Evolutionary conservation across 2,113 vertebrate genomes (phyloP), one percentile per base, ranked within the genome.

Genomic region (Psittacara wagleri): DNA sequence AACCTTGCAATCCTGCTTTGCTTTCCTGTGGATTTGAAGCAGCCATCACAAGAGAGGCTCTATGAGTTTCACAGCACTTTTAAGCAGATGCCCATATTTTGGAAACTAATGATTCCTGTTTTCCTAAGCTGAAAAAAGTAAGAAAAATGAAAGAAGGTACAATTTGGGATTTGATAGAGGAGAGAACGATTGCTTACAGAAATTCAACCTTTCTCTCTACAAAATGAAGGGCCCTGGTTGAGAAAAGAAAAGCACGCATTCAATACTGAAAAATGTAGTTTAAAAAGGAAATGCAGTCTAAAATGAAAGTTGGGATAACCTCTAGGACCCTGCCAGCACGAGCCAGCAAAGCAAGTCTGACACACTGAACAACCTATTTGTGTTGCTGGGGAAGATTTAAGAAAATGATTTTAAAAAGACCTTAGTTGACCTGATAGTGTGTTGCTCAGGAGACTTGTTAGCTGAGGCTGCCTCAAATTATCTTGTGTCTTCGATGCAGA

Each of bases 391-490:
- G 55, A 91, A 90, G 92, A 49, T 66, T 12, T 10, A 89, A 77
- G 78, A 84, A 86, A 95, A 88, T 61, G 13, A 86, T 94, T 82
- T 96, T 92, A 73, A 95, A 89, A 96, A 97, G 90, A 95, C 77
- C 82, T 54, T 69, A 86, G 64, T 97, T 97, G 91, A 98, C 97
- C 97, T 98, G 97, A 97, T 95, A 98, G 97, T 43, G 92, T 72
- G 75, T 97, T 98, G 98, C 98, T 98, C 74, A 98, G 97, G 70
- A 98, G 98, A 97, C 92, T 98, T 88, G 98, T 95, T 83, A 98
- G 95, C 86, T 99, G 98, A 14, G 97, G 93, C 70, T 98, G 98
- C 77, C 98, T 97, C 95, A 98, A 90, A 91, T 92, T 97, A 94
- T 98, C 98, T 95, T 96, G 98, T 39, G 88, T 96, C 97, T 98